phyloP scores from a whole-genome alignment of 1,140 invertebrate species.

The Sminthurides bifidus region DNA sequence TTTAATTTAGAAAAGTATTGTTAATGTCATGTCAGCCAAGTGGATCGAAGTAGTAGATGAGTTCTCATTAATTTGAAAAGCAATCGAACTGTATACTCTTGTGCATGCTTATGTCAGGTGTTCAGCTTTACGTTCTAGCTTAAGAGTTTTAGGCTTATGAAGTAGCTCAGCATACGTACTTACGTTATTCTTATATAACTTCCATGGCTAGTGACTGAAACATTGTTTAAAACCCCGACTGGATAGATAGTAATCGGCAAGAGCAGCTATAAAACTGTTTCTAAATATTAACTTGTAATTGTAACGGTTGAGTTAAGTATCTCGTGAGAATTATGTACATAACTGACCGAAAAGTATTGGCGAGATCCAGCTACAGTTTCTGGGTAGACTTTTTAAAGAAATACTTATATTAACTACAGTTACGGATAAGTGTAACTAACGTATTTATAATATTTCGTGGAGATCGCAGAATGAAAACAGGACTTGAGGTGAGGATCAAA shows the following conservation, averaged over 20 bases:
- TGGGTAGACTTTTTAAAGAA: background rate
- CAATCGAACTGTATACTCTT: background rate
- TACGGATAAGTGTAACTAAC: no score
- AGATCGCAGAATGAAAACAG: no score
- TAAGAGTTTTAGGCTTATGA: no score
- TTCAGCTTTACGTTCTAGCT: background rate
- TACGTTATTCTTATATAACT: background rate
- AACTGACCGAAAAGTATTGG: background rate
- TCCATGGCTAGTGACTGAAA: conserved; percentile 1
- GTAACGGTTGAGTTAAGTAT: background rate
- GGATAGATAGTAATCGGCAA: no score
- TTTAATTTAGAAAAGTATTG: no score
- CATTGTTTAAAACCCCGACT: background rate
- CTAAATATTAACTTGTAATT: background rate
- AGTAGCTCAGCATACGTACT: no score
- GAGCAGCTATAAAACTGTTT: background rate
- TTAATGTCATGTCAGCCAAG: no score
- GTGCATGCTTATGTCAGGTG: background rate
- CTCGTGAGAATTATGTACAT: conserved; percentile 6
- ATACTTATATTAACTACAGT: no score
- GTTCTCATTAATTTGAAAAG: no score
- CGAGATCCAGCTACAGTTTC: background rate
- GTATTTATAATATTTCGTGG: no score
- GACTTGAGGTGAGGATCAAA: no score
- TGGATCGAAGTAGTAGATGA: no score